These are phyloP conservation scores for Palythoa grandis DNA, from an alignment of 92 coral and sea anemone genomes.

Conservation along the genomic window DNA sequence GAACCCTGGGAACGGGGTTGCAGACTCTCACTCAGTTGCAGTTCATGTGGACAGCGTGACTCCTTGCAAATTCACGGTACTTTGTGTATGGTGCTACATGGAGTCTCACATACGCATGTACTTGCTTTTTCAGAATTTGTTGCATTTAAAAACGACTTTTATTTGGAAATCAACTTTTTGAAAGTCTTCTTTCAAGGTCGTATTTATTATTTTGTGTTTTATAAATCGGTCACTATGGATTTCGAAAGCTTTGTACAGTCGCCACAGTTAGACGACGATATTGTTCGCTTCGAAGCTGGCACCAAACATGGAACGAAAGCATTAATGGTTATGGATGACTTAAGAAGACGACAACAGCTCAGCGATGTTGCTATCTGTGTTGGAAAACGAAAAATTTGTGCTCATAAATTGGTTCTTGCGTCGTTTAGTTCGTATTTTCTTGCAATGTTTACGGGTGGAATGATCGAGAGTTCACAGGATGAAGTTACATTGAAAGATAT, in stretches of 20 bases:
- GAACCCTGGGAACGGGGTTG: too few relatives aligned
- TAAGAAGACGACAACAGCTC: conserved; percentile 70
- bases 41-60: not conserved
- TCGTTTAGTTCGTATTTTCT: conserved; percentile 84
- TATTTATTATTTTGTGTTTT: not conserved
- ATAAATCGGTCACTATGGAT: conserved; percentile 55
- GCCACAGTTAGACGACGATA: conserved; percentile 69
- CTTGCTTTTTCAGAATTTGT: too few relatives aligned
- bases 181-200: not conserved
- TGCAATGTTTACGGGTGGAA: conserved; percentile 88
- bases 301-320: conserved; percentile 90
- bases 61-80: not conserved
- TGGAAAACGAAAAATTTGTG: conserved; percentile 59
- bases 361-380: conserved; percentile 86
- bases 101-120: not conserved
- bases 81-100: not conserved
- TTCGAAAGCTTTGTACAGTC: conserved; percentile 72
- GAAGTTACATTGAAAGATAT: conserved; percentile 75
- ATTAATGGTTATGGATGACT: conserved; percentile 90
- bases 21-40: too few relatives aligned
- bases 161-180: not conserved
- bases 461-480: conserved; percentile 72
- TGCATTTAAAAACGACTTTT: not conserved
- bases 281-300: conserved; percentile 79
- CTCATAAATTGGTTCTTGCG: conserved; percentile 77